phyloP scores from a whole-genome alignment of 2,113 vertebrate genomes.

The Dryoscopus gambensis region DNA sequence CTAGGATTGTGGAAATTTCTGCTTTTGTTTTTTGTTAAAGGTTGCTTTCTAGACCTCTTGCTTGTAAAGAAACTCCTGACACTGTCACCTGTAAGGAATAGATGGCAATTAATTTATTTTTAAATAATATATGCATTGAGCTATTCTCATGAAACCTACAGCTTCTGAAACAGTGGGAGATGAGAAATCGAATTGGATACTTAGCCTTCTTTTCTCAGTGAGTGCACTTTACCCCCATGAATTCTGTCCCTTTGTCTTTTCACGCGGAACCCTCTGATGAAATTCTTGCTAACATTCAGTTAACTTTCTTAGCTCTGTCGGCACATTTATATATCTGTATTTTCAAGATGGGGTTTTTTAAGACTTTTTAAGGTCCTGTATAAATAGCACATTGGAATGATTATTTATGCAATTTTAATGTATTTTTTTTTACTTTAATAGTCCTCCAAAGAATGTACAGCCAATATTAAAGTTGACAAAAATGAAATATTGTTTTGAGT shows the following conservation, averaged over 20 bases:
- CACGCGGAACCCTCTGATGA: background rate
- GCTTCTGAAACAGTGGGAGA: background rate
- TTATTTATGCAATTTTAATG: background rate
- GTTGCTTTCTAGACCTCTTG: background rate
- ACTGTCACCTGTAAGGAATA: background rate
- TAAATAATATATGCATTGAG: background rate
- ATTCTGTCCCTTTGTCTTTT: background rate
- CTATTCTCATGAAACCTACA: background rate
- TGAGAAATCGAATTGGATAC: background rate
- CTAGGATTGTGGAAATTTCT: background rate
- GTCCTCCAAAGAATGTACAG: background rate
- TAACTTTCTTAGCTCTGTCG: background rate
- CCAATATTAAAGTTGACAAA: background rate
- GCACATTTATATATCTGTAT: background rate
- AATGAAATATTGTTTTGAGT: background rate
- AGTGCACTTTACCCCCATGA: background rate
- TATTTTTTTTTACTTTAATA: background rate
- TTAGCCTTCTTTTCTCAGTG: background rate
- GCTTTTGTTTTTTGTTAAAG: background rate
- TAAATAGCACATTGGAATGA: background rate
- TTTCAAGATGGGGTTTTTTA: background rate
- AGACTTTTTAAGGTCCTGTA: background rate
- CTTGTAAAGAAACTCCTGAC: background rate
- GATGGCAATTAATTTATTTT: background rate
- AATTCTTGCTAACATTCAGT: background rate